Percentiles rank a stretch among this genome's conserved stretches.
phyloP scores from a whole-genome alignment of 2,797 vertebrate genomes.

The Menidia menidia region DNA sequence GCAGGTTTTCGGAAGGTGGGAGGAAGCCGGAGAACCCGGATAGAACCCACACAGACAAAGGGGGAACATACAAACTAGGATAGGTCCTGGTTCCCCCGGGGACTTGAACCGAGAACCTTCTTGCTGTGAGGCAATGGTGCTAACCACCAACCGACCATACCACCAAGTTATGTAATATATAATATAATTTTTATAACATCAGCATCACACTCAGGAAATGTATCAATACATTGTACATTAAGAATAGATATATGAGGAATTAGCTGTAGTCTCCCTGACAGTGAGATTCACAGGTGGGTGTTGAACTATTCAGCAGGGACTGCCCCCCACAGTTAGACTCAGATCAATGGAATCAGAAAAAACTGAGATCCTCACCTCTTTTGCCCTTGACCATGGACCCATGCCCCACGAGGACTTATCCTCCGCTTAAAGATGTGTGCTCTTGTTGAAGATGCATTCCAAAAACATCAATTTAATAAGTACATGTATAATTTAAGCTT shows the following conservation, averaged over 20 bases:
- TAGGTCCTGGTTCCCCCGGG: no score
- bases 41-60: no score
- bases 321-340: conserved; percentile 56
- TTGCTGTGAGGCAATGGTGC: no score
- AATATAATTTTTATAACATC: not conserved
- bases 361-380: conserved; percentile 27
- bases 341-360: conserved; percentile 53
- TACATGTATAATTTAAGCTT: conserved; percentile 40
- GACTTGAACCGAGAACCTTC: no score
- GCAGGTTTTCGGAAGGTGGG: no score
- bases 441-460: conserved; percentile 45
- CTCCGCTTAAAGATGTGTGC: conserved; percentile 29
- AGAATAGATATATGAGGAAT: conserved; percentile 43
- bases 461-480: conserved; percentile 41
- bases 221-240: conserved; percentile 24
- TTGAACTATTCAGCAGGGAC: conserved; percentile 46
- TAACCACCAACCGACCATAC: no score
- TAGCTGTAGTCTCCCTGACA: conserved; percentile 69
- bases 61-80: no score
- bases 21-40: no score
- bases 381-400: conserved; percentile 42
- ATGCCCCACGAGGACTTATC: conserved; percentile 21
- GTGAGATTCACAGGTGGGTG: conserved; percentile 52
- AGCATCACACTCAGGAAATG: conserved; percentile 21
- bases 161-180: not conserved